Evolutionary conservation across 2,113 vertebrate genomes (phyloP).

Genomic region (Rhombomys opimus): DNA sequence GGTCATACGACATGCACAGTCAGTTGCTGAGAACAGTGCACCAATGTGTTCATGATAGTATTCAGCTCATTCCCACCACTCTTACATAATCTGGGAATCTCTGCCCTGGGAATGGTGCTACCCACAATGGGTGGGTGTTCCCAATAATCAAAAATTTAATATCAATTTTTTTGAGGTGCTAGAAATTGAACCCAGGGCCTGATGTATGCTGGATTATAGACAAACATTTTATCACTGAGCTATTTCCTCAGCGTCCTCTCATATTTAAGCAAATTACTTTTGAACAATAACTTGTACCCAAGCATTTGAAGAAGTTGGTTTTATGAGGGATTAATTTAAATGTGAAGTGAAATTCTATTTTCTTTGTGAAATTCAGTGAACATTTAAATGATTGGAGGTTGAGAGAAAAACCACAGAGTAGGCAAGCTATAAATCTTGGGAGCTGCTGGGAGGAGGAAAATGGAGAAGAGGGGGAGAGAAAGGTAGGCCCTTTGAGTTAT

Average conservation of each 20-base stretch:
- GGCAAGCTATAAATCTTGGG: not conserved
- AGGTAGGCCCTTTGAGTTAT: not conserved
- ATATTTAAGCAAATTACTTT: not conserved
- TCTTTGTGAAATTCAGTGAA: not conserved
- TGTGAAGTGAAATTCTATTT: not conserved
- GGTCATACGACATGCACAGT: no score
- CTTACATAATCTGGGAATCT: not conserved
- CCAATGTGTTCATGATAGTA: not conserved
- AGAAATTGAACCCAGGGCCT: not conserved
- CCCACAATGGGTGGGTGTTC: not conserved
- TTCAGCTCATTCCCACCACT: not conserved
- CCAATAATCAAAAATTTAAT: not conserved
- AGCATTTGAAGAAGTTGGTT: constrained; percentile 19
- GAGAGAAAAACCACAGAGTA: not conserved
- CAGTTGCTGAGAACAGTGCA: not conserved
- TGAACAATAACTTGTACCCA: not conserved
- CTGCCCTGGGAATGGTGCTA: not conserved
- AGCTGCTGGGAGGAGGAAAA: not conserved
- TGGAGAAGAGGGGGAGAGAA: not conserved
- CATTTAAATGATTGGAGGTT: not conserved
- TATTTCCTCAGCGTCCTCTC: not conserved
- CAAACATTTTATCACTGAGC: not conserved
- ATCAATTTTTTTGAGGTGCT: not conserved
- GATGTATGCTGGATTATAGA: no score
- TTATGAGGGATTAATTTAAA: not conserved